phyloP scores from a whole-genome alignment of 1,140 invertebrate species.

The Rhizoglyphus robini region DNA sequence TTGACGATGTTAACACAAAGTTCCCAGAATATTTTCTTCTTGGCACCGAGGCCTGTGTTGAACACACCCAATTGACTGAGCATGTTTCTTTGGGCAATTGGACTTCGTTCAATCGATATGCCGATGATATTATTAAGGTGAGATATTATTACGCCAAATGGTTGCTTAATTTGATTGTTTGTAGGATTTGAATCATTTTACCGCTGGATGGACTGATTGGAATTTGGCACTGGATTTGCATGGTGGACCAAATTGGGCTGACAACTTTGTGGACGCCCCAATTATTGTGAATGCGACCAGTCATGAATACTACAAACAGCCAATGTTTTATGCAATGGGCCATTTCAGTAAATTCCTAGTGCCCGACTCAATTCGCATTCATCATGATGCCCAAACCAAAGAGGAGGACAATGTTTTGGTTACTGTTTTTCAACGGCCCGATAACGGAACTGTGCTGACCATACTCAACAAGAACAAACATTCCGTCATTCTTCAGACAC shows the following conservation, averaged over 20 bases:
- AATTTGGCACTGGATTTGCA: conserved; percentile 38
- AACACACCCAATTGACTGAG: too few species aligned
- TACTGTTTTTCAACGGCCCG: not conserved
- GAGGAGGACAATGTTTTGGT: not conserved
- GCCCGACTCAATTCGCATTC: not conserved
- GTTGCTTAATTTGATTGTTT: not conserved
- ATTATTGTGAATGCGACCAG: conserved; percentile 35
- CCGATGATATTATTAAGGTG: conserved; percentile 21
- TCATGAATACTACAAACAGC: conserved; percentile 41
- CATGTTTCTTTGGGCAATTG: conserved; percentile 19
- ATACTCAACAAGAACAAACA: not conserved
- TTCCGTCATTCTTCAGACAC: not conserved
- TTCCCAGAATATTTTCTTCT: conserved; percentile 41
- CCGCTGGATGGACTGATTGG: conserved; percentile 39
- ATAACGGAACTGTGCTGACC: conserved; percentile 5
- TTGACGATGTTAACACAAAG: conserved; percentile 35
- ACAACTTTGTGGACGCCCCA: conserved; percentile 38
- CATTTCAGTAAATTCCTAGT: conserved; percentile 34
- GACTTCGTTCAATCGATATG: conserved; percentile 18
- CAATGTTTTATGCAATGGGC: conserved; percentile 42
- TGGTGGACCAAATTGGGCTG: conserved; percentile 40
- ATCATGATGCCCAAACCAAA: not conserved
- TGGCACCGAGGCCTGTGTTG: conserved; percentile 40
- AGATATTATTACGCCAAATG: too few species aligned
- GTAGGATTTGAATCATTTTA: not conserved